A percentile compares a stretch with the other conserved stretches of the same genome.
Evolutionary conservation across 2,113 vertebrate genomes (phyloP).

Genomic region (Phainopepla nitens): DNA sequence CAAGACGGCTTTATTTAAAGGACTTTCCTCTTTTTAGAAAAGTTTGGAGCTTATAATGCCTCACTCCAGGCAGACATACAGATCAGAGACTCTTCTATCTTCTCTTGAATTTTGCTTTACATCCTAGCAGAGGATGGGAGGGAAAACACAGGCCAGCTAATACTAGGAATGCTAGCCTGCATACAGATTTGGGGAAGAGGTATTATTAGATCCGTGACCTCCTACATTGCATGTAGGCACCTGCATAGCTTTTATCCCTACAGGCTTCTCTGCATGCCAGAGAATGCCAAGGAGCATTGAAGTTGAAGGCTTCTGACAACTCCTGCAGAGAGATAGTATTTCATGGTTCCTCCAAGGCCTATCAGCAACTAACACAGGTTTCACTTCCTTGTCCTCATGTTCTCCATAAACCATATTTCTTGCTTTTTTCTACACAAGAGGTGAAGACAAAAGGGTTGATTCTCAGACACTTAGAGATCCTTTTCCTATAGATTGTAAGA

Average conservation of each 20-base stretch:
- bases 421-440: not conserved
- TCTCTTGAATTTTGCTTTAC: not conserved
- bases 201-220: not conserved
- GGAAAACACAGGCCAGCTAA: not conserved
- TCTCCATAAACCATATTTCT: not conserved
- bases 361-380: not conserved
- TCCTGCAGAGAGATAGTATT: not conserved
- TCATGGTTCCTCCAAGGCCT: not conserved
- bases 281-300: not conserved
- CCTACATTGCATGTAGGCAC: not conserved
- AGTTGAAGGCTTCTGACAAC: not conserved
- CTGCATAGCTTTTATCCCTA: not conserved
- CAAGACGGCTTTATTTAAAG: not conserved
- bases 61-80: not conserved
- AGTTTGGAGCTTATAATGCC: not conserved
- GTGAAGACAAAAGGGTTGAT: not conserved
- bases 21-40: not conserved
- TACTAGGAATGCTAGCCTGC: not conserved
- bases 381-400: not conserved
- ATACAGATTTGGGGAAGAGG: not conserved
- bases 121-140: not conserved
- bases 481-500: not conserved
- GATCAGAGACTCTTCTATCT: not conserved
- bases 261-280: not conserved
- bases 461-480: not conserved